phyloP scores from a whole-genome alignment of 2,797 vertebrate species.

The Lagorchestes hirsutus region DNA sequence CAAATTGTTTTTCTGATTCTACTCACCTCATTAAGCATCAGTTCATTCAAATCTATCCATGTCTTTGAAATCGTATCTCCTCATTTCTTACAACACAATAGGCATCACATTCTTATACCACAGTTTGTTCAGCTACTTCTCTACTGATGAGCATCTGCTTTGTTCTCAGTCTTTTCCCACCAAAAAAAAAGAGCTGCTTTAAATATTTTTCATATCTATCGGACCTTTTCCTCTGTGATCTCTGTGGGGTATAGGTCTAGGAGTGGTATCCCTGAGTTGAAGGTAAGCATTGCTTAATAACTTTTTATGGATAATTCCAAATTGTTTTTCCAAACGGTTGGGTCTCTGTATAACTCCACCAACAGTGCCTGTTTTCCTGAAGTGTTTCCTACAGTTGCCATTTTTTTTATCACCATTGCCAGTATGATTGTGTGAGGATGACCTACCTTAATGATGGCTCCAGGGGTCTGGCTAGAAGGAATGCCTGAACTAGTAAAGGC shows the following conservation, averaged over 20 bases:
- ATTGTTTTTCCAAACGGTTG: background rate
- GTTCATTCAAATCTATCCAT: background rate
- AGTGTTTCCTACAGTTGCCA: background rate
- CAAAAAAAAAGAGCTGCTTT: background rate
- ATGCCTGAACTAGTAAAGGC: background rate
- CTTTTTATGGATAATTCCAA: background rate
- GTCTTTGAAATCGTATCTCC: background rate
- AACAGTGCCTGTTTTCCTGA: background rate
- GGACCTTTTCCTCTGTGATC: background rate
- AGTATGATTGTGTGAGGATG: background rate
- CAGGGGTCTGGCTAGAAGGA: background rate
- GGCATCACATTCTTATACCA: background rate
- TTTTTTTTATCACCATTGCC: background rate
- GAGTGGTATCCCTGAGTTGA: background rate
- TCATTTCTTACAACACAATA: background rate
- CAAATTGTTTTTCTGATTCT: background rate
- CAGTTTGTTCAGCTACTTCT: background rate
- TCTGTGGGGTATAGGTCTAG: background rate
- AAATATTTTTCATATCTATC: background rate
- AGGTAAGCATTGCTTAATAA: background rate
- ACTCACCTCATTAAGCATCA: background rate
- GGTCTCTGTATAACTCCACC: background rate
- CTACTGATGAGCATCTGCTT: background rate
- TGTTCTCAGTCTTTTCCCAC: background rate
- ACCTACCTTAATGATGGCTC: background rate